Percentiles rank a stretch among this genome's conserved stretches.
phyloP scores from a whole-genome alignment of 2,797 vertebrate genomes.

The Hippocampus kuda region DNA sequence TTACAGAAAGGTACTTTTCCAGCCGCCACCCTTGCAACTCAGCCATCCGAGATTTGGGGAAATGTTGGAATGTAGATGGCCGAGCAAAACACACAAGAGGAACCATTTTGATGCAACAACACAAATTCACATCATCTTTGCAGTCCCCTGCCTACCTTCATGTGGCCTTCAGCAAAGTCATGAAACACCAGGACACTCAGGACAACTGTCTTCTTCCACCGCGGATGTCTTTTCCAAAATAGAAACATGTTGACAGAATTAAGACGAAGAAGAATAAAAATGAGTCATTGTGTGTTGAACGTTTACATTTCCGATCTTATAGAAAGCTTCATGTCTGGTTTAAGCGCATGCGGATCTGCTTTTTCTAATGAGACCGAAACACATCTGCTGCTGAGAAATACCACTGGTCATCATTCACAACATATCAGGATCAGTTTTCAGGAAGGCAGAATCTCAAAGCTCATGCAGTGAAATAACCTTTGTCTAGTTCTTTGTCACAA shows the following conservation, averaged over 20 bases:
- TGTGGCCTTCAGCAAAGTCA: neutral
- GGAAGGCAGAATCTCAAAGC: neutral
- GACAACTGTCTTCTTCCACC: neutral
- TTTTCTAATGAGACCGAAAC: no score
- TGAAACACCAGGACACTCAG: neutral
- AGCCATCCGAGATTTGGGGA: neutral
- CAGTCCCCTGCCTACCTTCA: neutral
- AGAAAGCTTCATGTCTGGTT: no score
- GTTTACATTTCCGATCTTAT: no score
- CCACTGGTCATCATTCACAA: neutral
- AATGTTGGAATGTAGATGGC: neutral
- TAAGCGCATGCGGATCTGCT: no score
- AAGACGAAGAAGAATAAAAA: neutral
- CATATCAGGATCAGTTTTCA: neutral
- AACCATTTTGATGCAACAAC: neutral
- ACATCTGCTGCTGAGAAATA: no score
- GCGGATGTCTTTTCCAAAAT: neutral
- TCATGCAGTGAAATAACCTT: neutral
- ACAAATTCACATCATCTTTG: neutral
- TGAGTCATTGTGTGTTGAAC: neutral
- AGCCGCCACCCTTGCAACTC: neutral
- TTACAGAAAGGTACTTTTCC: neutral
- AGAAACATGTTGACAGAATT: neutral
- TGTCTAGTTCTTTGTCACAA: neutral
- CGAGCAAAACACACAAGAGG: neutral